phyloP scores from a whole-genome alignment of 37 sponge, comb jelly and placozoan species.

The Corticium candelabrum region DNA sequence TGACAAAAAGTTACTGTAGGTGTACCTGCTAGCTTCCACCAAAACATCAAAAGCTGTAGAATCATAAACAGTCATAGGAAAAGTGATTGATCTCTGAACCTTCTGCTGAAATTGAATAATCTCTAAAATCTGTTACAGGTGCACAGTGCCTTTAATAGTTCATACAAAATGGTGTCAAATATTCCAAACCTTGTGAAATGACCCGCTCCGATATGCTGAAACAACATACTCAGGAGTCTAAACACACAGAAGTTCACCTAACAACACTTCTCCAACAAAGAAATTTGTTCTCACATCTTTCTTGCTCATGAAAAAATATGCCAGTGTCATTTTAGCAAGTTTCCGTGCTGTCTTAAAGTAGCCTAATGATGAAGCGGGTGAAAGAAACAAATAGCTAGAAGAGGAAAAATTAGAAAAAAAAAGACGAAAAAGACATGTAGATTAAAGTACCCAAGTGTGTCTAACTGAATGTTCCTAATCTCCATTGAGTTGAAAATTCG shows the following conservation, averaged over 20 bases:
- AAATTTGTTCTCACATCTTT: no score
- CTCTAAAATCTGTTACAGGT: neutral
- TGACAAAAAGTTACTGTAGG: no score
- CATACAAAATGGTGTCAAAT: no score
- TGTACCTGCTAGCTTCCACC: neutral
- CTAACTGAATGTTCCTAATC: neutral
- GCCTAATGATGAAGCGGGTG: neutral
- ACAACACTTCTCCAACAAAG: no score
- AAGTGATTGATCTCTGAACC: neutral
- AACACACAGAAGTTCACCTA: no score
- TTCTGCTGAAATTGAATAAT: neutral
- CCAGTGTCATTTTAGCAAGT: neutral
- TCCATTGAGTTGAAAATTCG: neutral
- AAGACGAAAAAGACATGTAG: neutral
- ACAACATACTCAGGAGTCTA: slow-evolving; percentile 71
- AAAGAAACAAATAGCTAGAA: neutral
- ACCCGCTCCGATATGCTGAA: slow-evolving; percentile 71
- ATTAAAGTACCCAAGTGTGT: neutral
- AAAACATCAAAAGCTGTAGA: neutral
- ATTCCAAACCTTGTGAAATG: slow-evolving; percentile 52
- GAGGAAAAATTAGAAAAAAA: neutral
- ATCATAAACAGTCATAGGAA: neutral
- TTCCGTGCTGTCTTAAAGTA: neutral
- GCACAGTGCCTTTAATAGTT: neutral
- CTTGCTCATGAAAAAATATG: neutral